Evolutionary conservation across 1,140 invertebrate genomes (phyloP), one percentile per base, ranked within the genome.

Genomic region (Chrysopa pallens): DNA sequence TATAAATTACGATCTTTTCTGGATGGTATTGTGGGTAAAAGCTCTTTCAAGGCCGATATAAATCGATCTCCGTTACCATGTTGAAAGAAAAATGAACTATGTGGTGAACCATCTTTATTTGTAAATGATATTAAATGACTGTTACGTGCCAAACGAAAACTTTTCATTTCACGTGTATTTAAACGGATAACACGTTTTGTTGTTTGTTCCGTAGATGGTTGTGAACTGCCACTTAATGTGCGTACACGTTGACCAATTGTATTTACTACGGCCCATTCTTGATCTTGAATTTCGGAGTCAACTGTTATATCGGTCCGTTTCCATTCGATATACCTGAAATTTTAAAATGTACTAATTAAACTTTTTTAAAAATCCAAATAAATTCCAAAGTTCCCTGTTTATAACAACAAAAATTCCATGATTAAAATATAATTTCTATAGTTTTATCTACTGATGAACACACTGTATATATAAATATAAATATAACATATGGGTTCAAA

Each of bases 31-130:
- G 74, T 72, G 59, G 69, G 72, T 6, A 79, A 54, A 39, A 66
- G 58, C n/a, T 58, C 65, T 50, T 76, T 76, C 12, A 85, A 60
- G 35, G 70, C 66, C 23, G 71, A 69, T 7, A 89, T 63, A 54
- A 93, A 81, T 45, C 74, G 72, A 52, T 85, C 79, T 6, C 82
- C 83, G 49, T 87, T 87, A 8, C 80, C 83, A 52, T 83, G 72
- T 57, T 89, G 83, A 62, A 93, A 93, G 52, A 87, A 80, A 52
- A 86, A 78, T 11, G 79, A 78, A 46, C 79, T 80, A 48, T 84
- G 77, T 44, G 75, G 72, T 1, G 78, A 73, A 8, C 79, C 77
- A 54, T 83, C 78, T 52, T 80, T 76, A 8, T 76, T 75, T 45
- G 75, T 72, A 47, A 85, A 75, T 38, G 76, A 74, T 45, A 86